Base-by-base conservation (phyloP, 2,113 vertebrate genomes). In the Telmatochromis brachygnathus region DNA sequence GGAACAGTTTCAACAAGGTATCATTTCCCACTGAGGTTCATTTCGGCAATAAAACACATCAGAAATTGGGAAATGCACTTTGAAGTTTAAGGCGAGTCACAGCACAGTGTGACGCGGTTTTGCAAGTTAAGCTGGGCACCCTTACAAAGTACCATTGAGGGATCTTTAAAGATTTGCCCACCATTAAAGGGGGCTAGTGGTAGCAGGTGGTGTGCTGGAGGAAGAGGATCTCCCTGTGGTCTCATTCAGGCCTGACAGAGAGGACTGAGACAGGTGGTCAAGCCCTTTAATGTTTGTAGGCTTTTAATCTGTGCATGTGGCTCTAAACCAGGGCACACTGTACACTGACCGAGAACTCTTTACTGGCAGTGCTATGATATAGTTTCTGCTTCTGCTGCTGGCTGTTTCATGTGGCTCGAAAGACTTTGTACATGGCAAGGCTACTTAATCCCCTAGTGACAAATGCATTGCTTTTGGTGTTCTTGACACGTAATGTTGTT, bases 261-360 rank as follows among this genome's bases (percentile, higher is more conserved):
- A 87, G 89, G 87, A 90, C 62, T n/a, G 92, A 86, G 94, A 96
- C 95, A 96, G 95, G 95, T 95, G 95, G 95, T 95, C 92, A 89
- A 87, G 73, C 88, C 88, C 90, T 96, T 95, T 94, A 95, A 95
- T 95, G 94, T 95, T 81, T 47, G 68, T 28, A 53, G 84, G 91
- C 94, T 92, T 95, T 95, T 94, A 94, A 95, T 94, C 90, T 93
- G 87, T 26, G 91, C 87, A 87, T 90, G 91, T 75, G 93, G 93
- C 88, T 90, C 68, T 86, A 81, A 93, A 93, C 87, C 91, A 79
- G 90, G 86, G 84, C 86, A 80, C 83, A 88, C 84, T 84, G 86
- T 90, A 86, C 84, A 77, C 85, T 84, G 85, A 93, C 92, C 86
- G 73, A 81, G 75, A 89, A 75, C 89, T 90, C 90, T 89, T 91